Percentiles rank a stretch among this genome's conserved stretches.
Evolutionary conservation across 92 coral and sea anemone genomes (phyloP).

Genomic region (Phenganax stokvisi): DNA sequence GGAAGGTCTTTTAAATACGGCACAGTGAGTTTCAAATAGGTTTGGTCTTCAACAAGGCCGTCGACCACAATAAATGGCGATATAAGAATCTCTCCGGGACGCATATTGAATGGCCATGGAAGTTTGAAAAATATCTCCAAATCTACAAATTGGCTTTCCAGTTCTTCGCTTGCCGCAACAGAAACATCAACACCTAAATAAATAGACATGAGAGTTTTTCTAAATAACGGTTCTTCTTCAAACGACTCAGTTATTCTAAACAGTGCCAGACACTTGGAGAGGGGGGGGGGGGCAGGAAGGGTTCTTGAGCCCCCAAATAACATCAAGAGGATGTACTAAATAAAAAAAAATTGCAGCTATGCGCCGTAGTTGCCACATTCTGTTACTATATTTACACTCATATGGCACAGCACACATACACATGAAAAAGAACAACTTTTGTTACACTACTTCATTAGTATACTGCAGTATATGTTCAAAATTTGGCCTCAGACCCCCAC

Average conservation of each 20-base stretch:
- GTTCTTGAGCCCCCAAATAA: background rate
- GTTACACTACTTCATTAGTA: no score
- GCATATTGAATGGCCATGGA: constrained; percentile 9
- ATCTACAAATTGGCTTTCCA: background rate
- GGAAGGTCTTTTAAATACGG: constrained; percentile 19
- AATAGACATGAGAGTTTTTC: background rate
- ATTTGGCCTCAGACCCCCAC: no score
- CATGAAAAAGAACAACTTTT: no score
- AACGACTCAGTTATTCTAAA: background rate
- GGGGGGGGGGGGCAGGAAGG: no score
- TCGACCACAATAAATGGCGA: constrained; percentile 18
- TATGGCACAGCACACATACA: no score
- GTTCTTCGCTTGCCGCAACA: background rate
- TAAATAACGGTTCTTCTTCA: no score
- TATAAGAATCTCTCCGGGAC: constrained; percentile 9
- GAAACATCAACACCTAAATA: constrained; percentile 17
- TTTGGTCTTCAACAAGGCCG: constrained; percentile 11
- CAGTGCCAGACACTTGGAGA: no score
- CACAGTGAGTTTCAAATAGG: constrained; percentile 4
- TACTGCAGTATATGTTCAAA: no score
- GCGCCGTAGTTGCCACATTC: no score
- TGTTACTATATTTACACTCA: no score
- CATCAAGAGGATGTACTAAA: background rate
- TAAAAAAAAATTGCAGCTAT: no score
- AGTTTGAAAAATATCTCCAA: constrained; percentile 12